These are phyloP conservation scores for Chaetorhynchus papuensis DNA, from an alignment of 2,113 vertebrate species.

Conservation along the genomic window DNA sequence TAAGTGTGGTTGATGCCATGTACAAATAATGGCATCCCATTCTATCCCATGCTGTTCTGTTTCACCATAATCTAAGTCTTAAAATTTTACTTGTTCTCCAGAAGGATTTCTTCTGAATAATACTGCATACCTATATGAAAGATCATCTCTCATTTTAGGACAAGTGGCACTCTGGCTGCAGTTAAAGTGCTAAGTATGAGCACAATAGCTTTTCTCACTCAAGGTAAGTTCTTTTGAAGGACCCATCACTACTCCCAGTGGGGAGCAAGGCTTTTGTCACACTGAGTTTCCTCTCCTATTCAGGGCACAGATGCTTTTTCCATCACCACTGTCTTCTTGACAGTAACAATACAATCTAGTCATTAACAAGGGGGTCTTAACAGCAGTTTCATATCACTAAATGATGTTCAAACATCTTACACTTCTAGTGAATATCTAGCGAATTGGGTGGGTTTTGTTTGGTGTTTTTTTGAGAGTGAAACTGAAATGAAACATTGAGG, in stretches of 20 bases:
- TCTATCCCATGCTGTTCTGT: background rate
- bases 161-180: background rate
- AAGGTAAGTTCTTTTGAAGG: background rate
- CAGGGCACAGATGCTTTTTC: background rate
- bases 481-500: background rate
- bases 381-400: slow-evolving; percentile 1
- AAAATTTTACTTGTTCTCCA: background rate
- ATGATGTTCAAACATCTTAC: background rate
- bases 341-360: background rate
- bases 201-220: background rate
- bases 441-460: background rate
- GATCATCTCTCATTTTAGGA: background rate
- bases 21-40: background rate
- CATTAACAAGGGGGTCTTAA: background rate
- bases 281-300: background rate
- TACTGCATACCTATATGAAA: background rate
- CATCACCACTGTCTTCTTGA: background rate
- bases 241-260: background rate
- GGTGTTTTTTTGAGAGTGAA: background rate
- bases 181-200: background rate
- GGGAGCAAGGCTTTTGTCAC: background rate
- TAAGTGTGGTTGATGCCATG: background rate
- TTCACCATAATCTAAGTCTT: background rate
- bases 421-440: background rate
- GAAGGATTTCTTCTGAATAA: background rate